phyloP scores from a whole-genome alignment of 2,888 invertebrate species.

The Aleiodes testaceus region DNA sequence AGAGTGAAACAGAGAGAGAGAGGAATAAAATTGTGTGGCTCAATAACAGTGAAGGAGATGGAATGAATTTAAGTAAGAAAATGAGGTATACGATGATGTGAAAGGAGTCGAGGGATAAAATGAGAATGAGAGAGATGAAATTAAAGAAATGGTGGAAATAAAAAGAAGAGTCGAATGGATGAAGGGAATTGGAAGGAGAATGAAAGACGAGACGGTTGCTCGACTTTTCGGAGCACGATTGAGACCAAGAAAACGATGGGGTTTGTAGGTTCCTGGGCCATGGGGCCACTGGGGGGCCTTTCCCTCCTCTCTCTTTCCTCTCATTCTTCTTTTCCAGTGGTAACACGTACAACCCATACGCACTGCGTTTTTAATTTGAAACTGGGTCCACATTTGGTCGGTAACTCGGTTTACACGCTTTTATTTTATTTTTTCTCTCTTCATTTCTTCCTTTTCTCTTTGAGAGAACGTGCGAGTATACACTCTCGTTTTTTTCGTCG shows the following conservation, averaged over 20 bases:
- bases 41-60: conserved; percentile 43
- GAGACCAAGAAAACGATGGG: conserved; percentile 51
- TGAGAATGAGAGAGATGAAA: conserved; percentile 15
- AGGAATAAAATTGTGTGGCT: background rate
- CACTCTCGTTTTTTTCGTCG: conserved; percentile 44
- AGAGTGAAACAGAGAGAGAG: background rate
- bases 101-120: conserved; percentile 19
- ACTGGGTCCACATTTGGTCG: conserved; percentile 53
- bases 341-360: conserved; percentile 35
- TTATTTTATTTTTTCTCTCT: conserved; percentile 41
- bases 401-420: conserved; percentile 46
- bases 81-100: conserved; percentile 36
- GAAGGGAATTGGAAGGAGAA: conserved; percentile 25
- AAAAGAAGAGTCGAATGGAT: conserved; percentile 28
- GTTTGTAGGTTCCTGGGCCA: conserved; percentile 67
- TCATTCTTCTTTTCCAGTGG: conserved; percentile 38
- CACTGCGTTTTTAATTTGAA: conserved; percentile 54
- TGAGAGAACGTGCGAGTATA: conserved; percentile 13
- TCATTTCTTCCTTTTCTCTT: conserved; percentile 31
- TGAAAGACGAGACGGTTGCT: conserved; percentile 46
- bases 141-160: background rate
- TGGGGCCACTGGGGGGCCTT: conserved; percentile 60
- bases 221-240: conserved; percentile 51
- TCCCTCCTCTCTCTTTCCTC: conserved; percentile 7
- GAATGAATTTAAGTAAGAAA: conserved; percentile 42